phyloP scores from a whole-genome alignment of 2,797 vertebrate genomes.

The Glossophaga mutica region DNA sequence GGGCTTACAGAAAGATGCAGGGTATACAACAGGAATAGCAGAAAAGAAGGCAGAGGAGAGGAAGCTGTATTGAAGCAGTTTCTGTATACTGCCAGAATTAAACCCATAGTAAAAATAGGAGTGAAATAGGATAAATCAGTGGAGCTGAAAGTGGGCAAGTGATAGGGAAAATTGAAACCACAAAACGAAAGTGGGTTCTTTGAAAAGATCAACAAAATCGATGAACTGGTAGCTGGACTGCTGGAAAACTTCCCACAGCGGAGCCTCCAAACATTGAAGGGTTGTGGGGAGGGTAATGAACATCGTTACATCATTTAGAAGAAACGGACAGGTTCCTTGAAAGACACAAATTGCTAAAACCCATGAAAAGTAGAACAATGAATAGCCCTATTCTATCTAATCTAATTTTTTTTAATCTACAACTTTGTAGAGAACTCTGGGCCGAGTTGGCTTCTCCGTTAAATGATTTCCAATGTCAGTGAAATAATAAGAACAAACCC shows the following conservation, averaged over 20 bases:
- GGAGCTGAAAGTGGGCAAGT: neutral
- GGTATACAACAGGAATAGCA: neutral
- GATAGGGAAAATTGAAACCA: neutral
- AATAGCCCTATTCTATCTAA: neutral
- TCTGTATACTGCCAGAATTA: neutral
- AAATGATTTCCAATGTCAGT: conserved; percentile 6
- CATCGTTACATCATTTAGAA: neutral
- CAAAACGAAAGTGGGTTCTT: neutral
- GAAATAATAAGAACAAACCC: neutral
- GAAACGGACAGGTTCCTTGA: neutral
- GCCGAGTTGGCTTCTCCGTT: neutral
- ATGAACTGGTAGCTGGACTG: neutral
- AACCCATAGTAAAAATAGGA: neutral
- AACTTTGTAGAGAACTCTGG: neutral
- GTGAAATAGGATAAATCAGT: neutral
- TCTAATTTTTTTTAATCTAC: neutral
- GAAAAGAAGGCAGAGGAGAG: neutral
- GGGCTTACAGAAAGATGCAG: neutral
- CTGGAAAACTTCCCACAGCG: neutral
- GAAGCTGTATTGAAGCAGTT: neutral
- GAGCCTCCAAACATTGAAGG: neutral
- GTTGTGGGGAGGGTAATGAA: neutral
- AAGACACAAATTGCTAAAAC: neutral
- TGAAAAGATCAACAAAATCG: neutral
- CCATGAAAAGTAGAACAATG: neutral